phyloP scores from a whole-genome alignment of 1,140 invertebrate species.

The Drosophila lowei region DNA sequence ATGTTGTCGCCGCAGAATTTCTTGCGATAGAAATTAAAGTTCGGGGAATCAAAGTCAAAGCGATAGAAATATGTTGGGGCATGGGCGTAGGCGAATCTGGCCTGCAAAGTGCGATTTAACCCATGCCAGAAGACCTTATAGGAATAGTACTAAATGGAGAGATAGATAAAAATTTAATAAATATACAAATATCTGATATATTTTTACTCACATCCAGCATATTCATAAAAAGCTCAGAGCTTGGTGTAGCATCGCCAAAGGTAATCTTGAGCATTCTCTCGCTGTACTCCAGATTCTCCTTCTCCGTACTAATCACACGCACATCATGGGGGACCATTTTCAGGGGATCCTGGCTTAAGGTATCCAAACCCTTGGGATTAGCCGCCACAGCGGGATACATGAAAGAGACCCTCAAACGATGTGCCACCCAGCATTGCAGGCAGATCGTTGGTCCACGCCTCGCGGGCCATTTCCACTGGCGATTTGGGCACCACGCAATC shows the following conservation, averaged over 20 bases:
- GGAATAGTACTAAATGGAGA: constrained; percentile 62
- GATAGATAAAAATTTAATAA: background rate
- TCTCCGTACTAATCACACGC: constrained; percentile 20
- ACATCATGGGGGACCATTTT: constrained; percentile 56
- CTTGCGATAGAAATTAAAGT: constrained; percentile 69
- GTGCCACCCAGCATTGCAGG: constrained; percentile 80
- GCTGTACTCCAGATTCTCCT: constrained; percentile 40
- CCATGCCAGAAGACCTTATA: constrained; percentile 83
- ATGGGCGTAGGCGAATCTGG: constrained; percentile 71
- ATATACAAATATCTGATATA: background rate
- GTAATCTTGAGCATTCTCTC: constrained; percentile 47
- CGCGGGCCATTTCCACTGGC: constrained; percentile 66
- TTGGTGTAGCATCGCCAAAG: constrained; percentile 60
- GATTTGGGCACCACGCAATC: constrained; percentile 69
- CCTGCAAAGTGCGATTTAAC: constrained; percentile 74
- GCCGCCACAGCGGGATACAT: constrained; percentile 66
- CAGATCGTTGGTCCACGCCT: constrained; percentile 76
- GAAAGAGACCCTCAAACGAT: constrained; percentile 75
- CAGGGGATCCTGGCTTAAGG: constrained; percentile 43
- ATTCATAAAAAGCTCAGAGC: constrained; percentile 34
- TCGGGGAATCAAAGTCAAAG: constrained; percentile 82
- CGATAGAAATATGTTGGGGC: constrained; percentile 83
- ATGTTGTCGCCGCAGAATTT: constrained; percentile 75
- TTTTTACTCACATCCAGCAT: constrained; percentile 65
- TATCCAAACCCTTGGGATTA: constrained; percentile 45